A percentile compares a stretch with the other conserved stretches of the same genome.
Conservation (phyloP, 2,888 invertebrate genomes). For the Eledone cirrhosa region DNA sequence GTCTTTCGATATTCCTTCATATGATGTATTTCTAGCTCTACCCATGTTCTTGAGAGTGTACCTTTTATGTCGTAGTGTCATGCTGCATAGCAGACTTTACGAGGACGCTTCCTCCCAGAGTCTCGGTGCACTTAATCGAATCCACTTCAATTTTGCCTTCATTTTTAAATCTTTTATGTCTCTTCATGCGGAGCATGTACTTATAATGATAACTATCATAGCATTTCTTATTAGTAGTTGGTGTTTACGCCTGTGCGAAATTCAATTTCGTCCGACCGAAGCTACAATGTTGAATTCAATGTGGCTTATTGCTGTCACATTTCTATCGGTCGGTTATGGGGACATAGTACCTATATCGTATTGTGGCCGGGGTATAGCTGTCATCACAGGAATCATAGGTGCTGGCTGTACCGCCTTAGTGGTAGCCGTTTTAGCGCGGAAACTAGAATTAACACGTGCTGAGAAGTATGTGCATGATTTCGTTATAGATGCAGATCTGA, state of each 20-base stretch:
- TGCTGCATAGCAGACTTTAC: slow-evolving; percentile 64
- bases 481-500: slow-evolving; percentile 64
- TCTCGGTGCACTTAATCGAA: slow-evolving; percentile 82
- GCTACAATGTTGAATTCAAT: slow-evolving; percentile 63
- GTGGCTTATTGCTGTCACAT: slow-evolving; percentile 66
- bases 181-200: slow-evolving; percentile 63
- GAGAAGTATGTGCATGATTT: slow-evolving; percentile 67
- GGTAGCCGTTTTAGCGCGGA: slow-evolving; percentile 63
- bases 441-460: slow-evolving; percentile 62
- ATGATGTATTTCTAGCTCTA: slow-evolving; percentile 62
- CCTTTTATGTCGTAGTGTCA: slow-evolving; percentile 61
- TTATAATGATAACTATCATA: slow-evolving; percentile 58
- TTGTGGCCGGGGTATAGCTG: slow-evolving; percentile 64
- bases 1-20: slow-evolving; percentile 48
- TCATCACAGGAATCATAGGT: slow-evolving; percentile 65
- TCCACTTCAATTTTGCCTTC: slow-evolving; percentile 88
- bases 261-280: slow-evolving; percentile 50
- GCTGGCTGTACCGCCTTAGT: slow-evolving; percentile 65
- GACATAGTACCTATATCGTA: slow-evolving; percentile 65
- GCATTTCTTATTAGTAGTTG: slow-evolving; percentile 62
- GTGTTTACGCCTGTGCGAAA: slow-evolving; percentile 64
- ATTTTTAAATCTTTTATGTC: slow-evolving; percentile 67
- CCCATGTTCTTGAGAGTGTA: slow-evolving; percentile 64
- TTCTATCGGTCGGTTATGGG: slow-evolving; percentile 66
- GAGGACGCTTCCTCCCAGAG: slow-evolving; percentile 66